Conservation (phyloP, 2,113 vertebrate genomes). For the Lanius collurio region DNA sequence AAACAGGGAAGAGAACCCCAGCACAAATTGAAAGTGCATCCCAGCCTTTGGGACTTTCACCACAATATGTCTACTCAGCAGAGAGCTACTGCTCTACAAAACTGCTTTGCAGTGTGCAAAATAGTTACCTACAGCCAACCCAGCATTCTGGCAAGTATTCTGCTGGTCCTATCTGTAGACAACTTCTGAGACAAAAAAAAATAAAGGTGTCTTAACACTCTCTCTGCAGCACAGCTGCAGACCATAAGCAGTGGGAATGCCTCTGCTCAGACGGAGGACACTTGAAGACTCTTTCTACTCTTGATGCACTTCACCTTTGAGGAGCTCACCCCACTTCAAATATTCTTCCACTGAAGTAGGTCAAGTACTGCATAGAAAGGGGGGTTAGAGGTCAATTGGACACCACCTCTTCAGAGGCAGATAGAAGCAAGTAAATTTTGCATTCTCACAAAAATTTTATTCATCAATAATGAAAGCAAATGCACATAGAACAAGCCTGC, state of each 20-base stretch:
- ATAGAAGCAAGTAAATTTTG: background rate
- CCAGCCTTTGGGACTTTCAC: background rate
- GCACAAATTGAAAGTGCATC: background rate
- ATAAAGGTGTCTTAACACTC: background rate
- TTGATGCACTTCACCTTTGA: background rate
- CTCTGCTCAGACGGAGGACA: background rate
- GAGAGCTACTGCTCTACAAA: background rate
- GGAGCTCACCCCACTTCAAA: background rate
- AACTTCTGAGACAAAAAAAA: background rate
- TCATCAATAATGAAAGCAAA: background rate
- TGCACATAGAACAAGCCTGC: background rate
- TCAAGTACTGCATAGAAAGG: background rate
- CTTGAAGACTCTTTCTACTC: background rate
- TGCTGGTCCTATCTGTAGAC: background rate
- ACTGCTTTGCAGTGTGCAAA: background rate
- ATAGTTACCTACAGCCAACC: background rate
- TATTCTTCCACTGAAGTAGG: background rate
- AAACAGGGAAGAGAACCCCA: background rate
- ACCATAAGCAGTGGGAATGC: background rate
- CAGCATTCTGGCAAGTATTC: background rate
- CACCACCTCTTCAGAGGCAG: background rate
- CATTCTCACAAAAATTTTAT: background rate
- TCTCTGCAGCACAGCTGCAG: background rate
- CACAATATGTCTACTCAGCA: background rate
- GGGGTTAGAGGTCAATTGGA: background rate